Conservation (phyloP, 2,113 vertebrate genomes). For the Nanorana parkeri region DNA sequence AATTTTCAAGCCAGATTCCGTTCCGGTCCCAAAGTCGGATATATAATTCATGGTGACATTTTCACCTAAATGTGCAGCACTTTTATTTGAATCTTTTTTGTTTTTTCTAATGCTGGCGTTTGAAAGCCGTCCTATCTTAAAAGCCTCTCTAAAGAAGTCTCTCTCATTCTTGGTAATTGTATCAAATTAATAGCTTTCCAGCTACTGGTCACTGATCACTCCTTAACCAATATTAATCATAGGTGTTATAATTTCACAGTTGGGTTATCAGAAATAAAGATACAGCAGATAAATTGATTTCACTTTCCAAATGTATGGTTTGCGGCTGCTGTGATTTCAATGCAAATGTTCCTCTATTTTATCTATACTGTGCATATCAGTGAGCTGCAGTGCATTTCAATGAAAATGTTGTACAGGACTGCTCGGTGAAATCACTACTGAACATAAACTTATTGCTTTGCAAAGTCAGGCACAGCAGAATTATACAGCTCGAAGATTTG, state of each 20-base stretch:
- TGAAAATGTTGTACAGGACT: conserved; percentile 42
- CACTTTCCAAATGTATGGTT: conserved; percentile 39
- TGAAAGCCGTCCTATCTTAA: conserved; percentile 19
- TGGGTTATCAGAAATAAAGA: conserved; percentile 51
- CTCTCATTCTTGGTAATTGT: conserved; percentile 47
- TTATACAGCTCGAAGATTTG: background rate
- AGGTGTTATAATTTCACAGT: conserved; percentile 57
- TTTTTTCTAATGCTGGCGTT: background rate
- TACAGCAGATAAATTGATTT: conserved; percentile 54
- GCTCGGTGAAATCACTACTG: conserved; percentile 19
- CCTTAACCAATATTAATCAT: conserved; percentile 49
- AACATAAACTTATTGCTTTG: conserved; percentile 20
- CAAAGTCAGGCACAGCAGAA: conserved; percentile 3
- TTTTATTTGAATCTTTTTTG: conserved; percentile 14
- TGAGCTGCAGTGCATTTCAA: conserved; percentile 36
- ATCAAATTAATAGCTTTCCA: conserved; percentile 51
- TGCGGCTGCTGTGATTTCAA: conserved; percentile 28
- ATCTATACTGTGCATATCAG: conserved; percentile 12
- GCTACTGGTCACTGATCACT: conserved; percentile 51
- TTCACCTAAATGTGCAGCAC: background rate
- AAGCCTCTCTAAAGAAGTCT: conserved; percentile 29
- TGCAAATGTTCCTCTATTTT: conserved; percentile 52
- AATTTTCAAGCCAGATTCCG: no score
- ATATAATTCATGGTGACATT: background rate
- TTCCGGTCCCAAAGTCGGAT: conserved; percentile 1